phyloP scores from a whole-genome alignment of 2,888 invertebrate species.

The Limnephilus lunatus region DNA sequence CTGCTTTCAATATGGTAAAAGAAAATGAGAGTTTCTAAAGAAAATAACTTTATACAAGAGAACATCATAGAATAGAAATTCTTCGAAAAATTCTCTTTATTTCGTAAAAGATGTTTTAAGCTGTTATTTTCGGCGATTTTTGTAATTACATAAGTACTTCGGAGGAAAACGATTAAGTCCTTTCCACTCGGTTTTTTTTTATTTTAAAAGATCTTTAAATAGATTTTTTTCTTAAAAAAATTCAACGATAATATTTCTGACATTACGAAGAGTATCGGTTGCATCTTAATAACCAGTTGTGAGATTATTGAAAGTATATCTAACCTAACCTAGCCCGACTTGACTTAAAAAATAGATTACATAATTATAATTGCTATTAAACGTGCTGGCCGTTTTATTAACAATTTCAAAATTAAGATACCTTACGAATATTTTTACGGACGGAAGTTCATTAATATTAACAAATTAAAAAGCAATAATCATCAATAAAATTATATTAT shows the following conservation, averaged over 20 bases:
- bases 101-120: not conserved
- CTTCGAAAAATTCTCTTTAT: not conserved
- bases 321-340: not conserved
- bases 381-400: too few species aligned
- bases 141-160: not conserved
- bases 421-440: too few species aligned
- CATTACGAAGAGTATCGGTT: not conserved
- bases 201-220: too few species aligned
- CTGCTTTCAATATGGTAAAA: slow-evolving; percentile 21
- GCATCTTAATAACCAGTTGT: not conserved
- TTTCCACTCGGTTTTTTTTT: too few species aligned
- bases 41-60: not conserved
- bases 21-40: slow-evolving; percentile 10
- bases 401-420: too few species aligned
- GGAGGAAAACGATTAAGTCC: not conserved
- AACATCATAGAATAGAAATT: not conserved
- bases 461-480: too few species aligned
- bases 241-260: too few species aligned
- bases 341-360: too few species aligned
- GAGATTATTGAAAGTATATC: not conserved
- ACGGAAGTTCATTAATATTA: too few species aligned
- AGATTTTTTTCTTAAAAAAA: too few species aligned
- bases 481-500: too few species aligned
- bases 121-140: not conserved
- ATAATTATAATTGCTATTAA: too few species aligned